A percentile compares a stretch with the other conserved stretches of the same genome.
phyloP scores from a whole-genome alignment of 2,888 invertebrate species.

The Diabrotica balteata region DNA sequence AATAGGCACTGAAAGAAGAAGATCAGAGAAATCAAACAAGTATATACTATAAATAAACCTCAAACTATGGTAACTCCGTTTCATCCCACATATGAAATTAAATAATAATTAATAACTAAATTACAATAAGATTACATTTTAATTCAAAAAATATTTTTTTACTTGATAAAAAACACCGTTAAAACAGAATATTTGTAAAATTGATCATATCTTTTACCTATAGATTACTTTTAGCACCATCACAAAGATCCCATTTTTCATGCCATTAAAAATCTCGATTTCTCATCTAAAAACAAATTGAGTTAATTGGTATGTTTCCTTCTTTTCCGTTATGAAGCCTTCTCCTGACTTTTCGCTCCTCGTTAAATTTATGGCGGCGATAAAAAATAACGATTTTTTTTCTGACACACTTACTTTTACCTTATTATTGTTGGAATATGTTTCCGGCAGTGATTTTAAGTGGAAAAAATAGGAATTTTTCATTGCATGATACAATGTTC shows the following conservation, averaged over 20 bases:
- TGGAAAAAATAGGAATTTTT: neutral
- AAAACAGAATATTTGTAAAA: no score
- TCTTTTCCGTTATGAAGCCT: slow-evolving; percentile 6
- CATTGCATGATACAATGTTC: neutral
- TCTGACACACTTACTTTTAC: slow-evolving; percentile 2
- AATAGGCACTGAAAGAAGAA: no score
- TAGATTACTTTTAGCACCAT: no score
- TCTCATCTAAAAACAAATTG: slow-evolving; percentile 12
- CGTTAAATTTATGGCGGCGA: slow-evolving; percentile 12
- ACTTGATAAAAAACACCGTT: no score
- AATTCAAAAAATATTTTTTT: no score
- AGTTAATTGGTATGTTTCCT: slow-evolving; percentile 5
- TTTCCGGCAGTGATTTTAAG: neutral
- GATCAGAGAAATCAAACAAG: no score
- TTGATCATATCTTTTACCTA: no score
- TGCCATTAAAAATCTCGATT: slow-evolving; percentile 10
- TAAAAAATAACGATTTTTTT: slow-evolving; percentile 4
- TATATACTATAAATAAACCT: no score
- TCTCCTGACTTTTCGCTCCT: slow-evolving; percentile 11
- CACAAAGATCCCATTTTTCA: neutral
- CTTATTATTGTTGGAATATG: slow-evolving; percentile 1
- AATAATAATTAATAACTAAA: no score
- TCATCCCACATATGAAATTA: no score
- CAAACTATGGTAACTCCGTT: no score
- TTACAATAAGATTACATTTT: no score